Percentiles rank a stretch among this genome's conserved stretches.
phyloP scores from a whole-genome alignment of 2,888 invertebrate genomes.

The Zaprionus lineosus region DNA sequence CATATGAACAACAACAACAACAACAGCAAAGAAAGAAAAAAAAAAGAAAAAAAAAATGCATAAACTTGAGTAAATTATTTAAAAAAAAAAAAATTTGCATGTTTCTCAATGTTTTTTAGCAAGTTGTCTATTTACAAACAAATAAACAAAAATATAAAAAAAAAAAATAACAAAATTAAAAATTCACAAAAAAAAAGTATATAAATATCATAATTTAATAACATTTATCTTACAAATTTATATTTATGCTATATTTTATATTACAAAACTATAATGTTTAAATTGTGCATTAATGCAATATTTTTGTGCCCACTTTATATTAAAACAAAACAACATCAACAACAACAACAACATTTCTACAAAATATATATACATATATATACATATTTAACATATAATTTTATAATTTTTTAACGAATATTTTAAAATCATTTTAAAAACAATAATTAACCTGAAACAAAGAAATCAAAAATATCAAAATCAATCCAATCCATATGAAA shows the following conservation, averaged over 20 bases:
- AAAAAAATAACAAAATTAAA: constrained; percentile 51
- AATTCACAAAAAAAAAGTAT: constrained; percentile 23
- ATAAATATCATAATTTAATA: constrained; percentile 44
- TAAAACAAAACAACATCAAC: constrained; percentile 41
- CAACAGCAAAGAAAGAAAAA: constrained; percentile 6
- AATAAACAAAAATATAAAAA: constrained; percentile 30
- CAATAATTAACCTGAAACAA: constrained; percentile 29
- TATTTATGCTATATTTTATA: constrained; percentile 63
- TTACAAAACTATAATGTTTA: constrained; percentile 42
- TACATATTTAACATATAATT: constrained; percentile 51
- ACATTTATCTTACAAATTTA: constrained; percentile 54
- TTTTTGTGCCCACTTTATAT: constrained; percentile 64
- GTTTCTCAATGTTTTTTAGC: constrained; percentile 83
- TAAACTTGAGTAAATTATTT: constrained; percentile 72
- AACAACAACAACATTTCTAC: constrained; percentile 37
- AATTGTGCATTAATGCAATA: constrained; percentile 61
- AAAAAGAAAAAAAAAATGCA: constrained; percentile 34
- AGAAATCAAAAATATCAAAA: constrained; percentile 5
- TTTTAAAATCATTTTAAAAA: constrained; percentile 19
- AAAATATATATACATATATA: constrained; percentile 32
- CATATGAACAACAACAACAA: constrained; percentile 1
- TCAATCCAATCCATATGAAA: neutral
- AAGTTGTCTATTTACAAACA: constrained; percentile 65
- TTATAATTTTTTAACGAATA: constrained; percentile 48
- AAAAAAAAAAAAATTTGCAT: constrained; percentile 81